phyloP scores from a whole-genome alignment of 2,888 invertebrate species.

The Ernsta delagoae region DNA sequence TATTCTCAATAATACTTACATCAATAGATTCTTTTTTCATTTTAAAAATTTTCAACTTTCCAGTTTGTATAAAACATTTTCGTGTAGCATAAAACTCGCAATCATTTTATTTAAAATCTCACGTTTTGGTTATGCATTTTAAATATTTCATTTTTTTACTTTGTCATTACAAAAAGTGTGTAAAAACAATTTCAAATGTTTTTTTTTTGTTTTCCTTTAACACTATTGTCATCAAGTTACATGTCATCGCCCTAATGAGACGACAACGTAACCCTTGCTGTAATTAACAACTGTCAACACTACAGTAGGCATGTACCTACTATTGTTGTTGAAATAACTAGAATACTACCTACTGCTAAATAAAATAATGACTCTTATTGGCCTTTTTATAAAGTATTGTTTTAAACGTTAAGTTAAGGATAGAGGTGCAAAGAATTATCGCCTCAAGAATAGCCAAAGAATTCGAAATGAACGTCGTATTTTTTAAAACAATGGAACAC shows the following conservation, averaged over 20 bases:
- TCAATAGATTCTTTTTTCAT: too few species aligned
- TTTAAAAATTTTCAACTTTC: too few species aligned
- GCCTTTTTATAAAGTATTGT: not conserved
- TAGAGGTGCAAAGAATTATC: not conserved
- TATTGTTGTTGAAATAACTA: conserved; percentile 72
- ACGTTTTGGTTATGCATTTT: too few species aligned
- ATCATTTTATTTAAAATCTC: too few species aligned
- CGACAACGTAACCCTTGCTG: conserved; percentile 48
- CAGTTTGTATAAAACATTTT: too few species aligned
- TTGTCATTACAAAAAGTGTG: too few species aligned
- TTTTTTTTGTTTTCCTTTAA: not conserved
- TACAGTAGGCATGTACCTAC: conserved; percentile 48
- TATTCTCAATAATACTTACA: too few species aligned
- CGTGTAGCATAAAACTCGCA: too few species aligned
- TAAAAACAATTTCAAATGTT: too few species aligned
- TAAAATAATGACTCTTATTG: conserved; percentile 17
- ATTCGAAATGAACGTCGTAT: conserved; percentile 40
- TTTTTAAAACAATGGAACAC: conserved; percentile 65
- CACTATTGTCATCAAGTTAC: conserved; percentile 24
- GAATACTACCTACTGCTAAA: conserved; percentile 45
- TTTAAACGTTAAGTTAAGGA: conserved; percentile 42
- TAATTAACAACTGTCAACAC: conserved; percentile 70
- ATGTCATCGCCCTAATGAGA: conserved; percentile 29
- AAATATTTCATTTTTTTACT: too few species aligned
- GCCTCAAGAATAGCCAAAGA: conserved; percentile 60